Evolutionary conservation across 2,888 invertebrate species (phyloP).

Genomic region (Opisthograptis luteolata): DNA sequence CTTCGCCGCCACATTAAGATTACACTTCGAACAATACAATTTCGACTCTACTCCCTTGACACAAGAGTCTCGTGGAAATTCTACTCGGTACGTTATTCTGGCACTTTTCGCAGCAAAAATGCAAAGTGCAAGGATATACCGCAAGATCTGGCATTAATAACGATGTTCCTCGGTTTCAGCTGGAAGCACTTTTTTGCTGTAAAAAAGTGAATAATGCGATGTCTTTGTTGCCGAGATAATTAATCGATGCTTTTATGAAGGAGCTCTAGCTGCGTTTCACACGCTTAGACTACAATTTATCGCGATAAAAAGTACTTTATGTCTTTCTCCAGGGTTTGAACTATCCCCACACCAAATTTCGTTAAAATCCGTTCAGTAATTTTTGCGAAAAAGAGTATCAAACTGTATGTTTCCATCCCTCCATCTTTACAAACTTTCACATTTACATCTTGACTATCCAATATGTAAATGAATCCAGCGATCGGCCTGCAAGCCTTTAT

Average conservation of each 20-base stretch:
- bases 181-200: conserved; percentile 13
- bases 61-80: conserved; percentile 44
- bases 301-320: neutral
- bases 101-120: conserved; percentile 60
- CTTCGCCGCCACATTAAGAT: conserved; percentile 43
- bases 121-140: conserved; percentile 65
- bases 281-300: neutral
- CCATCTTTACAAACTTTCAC: too few relatives aligned
- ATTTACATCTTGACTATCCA: too few relatives aligned
- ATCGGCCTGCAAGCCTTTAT: too few relatives aligned
- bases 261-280: neutral
- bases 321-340: too few relatives aligned
- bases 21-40: conserved; percentile 49
- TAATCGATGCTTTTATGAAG: neutral
- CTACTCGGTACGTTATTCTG: conserved; percentile 42
- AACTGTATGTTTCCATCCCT: too few relatives aligned
- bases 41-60: conserved; percentile 56
- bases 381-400: too few relatives aligned
- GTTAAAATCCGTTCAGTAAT: too few relatives aligned
- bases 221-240: conserved; percentile 11
- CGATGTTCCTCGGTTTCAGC: conserved; percentile 25
- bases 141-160: conserved; percentile 62
- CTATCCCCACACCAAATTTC: too few relatives aligned
- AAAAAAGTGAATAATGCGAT: conserved; percentile 3
- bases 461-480: too few relatives aligned